A percentile compares a stretch with the other conserved stretches of the same genome.
phyloP scores from a whole-genome alignment of 37 sponge, comb jelly and placozoan species.

The Hexactinellida sp. region DNA sequence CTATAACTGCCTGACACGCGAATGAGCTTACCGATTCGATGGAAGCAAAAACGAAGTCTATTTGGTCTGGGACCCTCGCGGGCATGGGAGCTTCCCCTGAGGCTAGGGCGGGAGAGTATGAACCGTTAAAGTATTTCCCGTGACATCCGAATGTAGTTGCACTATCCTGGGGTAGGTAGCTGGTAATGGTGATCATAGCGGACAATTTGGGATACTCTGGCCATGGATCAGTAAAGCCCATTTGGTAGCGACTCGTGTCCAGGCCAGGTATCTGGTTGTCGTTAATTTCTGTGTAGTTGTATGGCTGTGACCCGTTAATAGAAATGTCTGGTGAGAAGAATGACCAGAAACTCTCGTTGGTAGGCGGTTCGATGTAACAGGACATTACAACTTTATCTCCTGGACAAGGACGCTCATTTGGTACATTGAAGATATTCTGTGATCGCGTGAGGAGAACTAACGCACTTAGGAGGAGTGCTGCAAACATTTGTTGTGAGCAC shows the following conservation, averaged over 20 bases:
- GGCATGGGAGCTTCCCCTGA: background rate
- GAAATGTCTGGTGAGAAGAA: background rate
- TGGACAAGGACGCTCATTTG: background rate
- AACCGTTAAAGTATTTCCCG: background rate
- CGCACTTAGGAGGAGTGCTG: too few relatives aligned
- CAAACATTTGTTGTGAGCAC: too few relatives aligned
- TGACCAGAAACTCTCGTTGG: background rate
- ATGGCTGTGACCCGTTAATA: background rate
- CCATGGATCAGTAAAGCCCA: background rate
- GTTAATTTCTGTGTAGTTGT: background rate
- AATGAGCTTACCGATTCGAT: background rate
- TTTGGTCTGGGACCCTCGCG: background rate
- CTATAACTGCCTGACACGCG: background rate
- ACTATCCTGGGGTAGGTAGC: background rate
- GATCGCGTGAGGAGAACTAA: background rate
- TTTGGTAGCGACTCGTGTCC: background rate
- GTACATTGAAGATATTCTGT: background rate
- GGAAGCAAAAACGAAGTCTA: too few relatives aligned
- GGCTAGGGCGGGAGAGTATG: background rate
- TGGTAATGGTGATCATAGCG: background rate
- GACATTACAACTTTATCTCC: background rate
- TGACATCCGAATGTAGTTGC: background rate
- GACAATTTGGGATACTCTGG: background rate
- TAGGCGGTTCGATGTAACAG: background rate
- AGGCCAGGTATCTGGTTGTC: background rate